These are phyloP conservation scores for Drosophila rubida DNA, from an alignment of 2,888 invertebrate species.

Conservation along the genomic window DNA sequence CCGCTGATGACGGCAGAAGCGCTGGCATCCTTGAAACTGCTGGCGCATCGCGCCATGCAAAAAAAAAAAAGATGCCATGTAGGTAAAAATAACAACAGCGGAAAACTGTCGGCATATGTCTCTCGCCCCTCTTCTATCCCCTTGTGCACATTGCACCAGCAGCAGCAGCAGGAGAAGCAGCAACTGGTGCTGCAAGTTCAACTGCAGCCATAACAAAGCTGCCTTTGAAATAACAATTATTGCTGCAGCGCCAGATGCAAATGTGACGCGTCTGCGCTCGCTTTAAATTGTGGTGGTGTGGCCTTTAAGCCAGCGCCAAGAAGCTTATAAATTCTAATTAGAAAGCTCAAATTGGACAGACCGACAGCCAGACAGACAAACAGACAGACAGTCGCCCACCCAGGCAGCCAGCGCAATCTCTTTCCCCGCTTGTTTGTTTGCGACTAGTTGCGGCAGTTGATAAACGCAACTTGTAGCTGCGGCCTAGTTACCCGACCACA, in stretches of 20 bases:
- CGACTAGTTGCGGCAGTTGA: slow-evolving; percentile 68
- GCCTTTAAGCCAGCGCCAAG: slow-evolving; percentile 42
- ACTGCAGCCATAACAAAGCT: slow-evolving; percentile 51
- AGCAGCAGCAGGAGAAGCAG: background rate
- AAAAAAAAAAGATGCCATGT: slow-evolving; percentile 62
- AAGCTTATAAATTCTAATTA: slow-evolving; percentile 76
- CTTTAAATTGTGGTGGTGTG: slow-evolving; percentile 44
- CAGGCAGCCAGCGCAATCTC: background rate
- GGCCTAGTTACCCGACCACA: slow-evolving; percentile 58
- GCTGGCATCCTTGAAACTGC: slow-evolving; percentile 65
- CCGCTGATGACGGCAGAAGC: slow-evolving; percentile 20
- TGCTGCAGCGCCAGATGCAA: slow-evolving; percentile 35
- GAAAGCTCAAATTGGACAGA: slow-evolving; percentile 63
- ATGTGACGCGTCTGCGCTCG: slow-evolving; percentile 21
- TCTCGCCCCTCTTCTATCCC: background rate
- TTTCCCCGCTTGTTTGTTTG: slow-evolving; percentile 49
- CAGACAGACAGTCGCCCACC: slow-evolving; percentile 40
- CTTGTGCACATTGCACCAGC: background rate
- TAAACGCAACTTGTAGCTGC: slow-evolving; percentile 77
- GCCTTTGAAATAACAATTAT: slow-evolving; percentile 78
- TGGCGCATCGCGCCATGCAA: slow-evolving; percentile 25
- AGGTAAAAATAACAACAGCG: slow-evolving; percentile 76
- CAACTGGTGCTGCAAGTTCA: slow-evolving; percentile 13
- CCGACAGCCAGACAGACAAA: slow-evolving; percentile 48
- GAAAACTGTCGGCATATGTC: slow-evolving; percentile 57